Conservation (phyloP, 2,888 invertebrate species). For the Plebejus melissa region DNA sequence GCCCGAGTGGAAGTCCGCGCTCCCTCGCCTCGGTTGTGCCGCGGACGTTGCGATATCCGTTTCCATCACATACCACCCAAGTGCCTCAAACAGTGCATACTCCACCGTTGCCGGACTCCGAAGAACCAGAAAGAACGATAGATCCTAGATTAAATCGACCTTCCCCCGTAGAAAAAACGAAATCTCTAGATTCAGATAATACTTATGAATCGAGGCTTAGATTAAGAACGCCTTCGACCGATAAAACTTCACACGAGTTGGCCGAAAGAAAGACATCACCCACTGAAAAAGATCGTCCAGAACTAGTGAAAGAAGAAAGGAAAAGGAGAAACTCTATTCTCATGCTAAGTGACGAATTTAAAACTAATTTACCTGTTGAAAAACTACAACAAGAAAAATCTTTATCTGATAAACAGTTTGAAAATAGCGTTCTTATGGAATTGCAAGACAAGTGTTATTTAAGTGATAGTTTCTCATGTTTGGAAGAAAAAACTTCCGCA, state of each 20-base stretch:
- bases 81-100: constrained; percentile 24
- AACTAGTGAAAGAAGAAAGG: constrained; percentile 45
- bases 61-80: constrained; percentile 81
- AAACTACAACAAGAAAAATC: constrained; percentile 33
- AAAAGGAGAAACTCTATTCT: constrained; percentile 37
- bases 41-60: constrained; percentile 56
- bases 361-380: constrained; percentile 41
- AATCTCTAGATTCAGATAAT: constrained; percentile 50
- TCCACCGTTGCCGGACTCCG: constrained; percentile 44
- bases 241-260: constrained; percentile 44
- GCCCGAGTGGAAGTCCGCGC: constrained; percentile 57
- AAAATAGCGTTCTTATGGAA: constrained; percentile 32
- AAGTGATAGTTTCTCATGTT: constrained; percentile 31
- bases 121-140: constrained; percentile 34
- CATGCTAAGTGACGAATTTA: constrained; percentile 40
- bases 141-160: constrained; percentile 36
- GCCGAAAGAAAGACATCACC: constrained; percentile 45
- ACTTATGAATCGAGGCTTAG: constrained; percentile 63
- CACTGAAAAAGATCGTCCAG: constrained; percentile 44
- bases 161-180: constrained; percentile 44
- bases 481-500: constrained; percentile 31
- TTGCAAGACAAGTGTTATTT: constrained; percentile 32
- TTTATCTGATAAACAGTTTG: constrained; percentile 31
- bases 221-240: constrained; percentile 71
- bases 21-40: constrained; percentile 61